Evolutionary conservation across 2,888 invertebrate species (phyloP).

Genomic region (Dynastes maya): DNA sequence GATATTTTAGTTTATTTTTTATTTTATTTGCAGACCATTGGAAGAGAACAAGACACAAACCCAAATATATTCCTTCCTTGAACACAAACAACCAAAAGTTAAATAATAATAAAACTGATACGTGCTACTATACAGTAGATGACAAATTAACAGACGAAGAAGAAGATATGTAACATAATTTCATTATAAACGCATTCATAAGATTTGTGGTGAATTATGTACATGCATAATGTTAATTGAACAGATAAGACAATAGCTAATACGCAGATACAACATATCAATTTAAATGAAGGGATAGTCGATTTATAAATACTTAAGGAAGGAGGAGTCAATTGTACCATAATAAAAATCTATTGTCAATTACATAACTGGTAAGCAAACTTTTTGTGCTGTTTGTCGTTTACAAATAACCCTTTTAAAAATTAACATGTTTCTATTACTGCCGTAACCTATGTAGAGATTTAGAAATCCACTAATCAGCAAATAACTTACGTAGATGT

Average conservation of each 20-base stretch:
- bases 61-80: constrained; percentile 41
- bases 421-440: constrained; percentile 46
- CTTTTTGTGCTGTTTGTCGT: constrained; percentile 36
- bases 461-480: constrained; percentile 33
- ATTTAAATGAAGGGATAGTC: constrained; percentile 22
- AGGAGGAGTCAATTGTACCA: constrained; percentile 45
- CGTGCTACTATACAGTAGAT: constrained; percentile 39
- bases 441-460: constrained; percentile 32
- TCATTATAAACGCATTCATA: not conserved
- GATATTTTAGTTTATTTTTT: constrained; percentile 46
- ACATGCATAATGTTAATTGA: constrained; percentile 2
- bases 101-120: constrained; percentile 36
- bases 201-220: constrained; percentile 1
- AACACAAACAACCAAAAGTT: constrained; percentile 27
- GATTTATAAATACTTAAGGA: constrained; percentile 22
- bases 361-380: constrained; percentile 36
- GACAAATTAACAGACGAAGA: constrained; percentile 35
- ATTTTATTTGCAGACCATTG: constrained; percentile 46
- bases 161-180: constrained; percentile 21
- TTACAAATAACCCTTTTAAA: constrained; percentile 20
- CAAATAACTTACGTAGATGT: constrained; percentile 30
- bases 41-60: constrained; percentile 44
- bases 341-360: constrained; percentile 32
- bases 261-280: not conserved
- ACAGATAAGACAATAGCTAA: constrained; percentile 9